Conservation (phyloP, 1,140 invertebrate genomes). For the Popillia japonica region DNA sequence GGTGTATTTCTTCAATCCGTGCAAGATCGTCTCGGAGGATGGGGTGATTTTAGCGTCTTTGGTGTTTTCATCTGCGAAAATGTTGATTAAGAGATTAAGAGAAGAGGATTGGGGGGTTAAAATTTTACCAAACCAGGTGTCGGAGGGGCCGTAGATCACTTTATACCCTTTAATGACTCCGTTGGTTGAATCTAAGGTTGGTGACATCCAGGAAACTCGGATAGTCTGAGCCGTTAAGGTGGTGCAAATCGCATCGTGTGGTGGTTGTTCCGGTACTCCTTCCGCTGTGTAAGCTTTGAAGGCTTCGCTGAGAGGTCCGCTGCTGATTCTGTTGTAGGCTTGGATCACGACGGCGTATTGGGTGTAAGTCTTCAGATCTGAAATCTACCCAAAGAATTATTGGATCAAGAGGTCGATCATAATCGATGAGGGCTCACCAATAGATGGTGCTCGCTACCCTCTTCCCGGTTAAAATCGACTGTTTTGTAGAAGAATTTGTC, state of each 20-base stretch:
- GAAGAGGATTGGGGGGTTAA: not conserved
- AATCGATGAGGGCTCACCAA: constrained; percentile 66
- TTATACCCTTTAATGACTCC: constrained; percentile 97
- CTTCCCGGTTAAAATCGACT: constrained; percentile 90
- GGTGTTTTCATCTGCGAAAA: constrained; percentile 80
- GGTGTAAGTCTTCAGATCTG: constrained; percentile 77
- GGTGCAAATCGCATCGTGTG: constrained; percentile 89
- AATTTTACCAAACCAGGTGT: constrained; percentile 87
- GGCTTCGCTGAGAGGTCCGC: constrained; percentile 89
- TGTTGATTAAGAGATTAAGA: constrained; percentile 22
- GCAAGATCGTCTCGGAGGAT: constrained; percentile 90
- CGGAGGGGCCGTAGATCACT: constrained; percentile 92
- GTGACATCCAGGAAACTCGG: constrained; percentile 91
- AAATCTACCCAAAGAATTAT: constrained; percentile 47
- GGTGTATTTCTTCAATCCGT: constrained; percentile 92
- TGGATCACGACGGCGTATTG: constrained; percentile 95
- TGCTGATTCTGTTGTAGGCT: constrained; percentile 93
- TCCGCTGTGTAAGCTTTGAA: constrained; percentile 90
- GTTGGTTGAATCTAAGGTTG: constrained; percentile 87
- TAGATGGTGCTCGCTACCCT: constrained; percentile 87
- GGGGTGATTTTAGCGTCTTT: constrained; percentile 91
- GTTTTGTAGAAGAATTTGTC: constrained; percentile 94
- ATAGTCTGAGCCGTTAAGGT: constrained; percentile 93
- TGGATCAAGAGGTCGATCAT: no score
- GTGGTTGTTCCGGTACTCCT: constrained; percentile 92